Base-by-base conservation (phyloP, 2,113 vertebrate species). In the Callaeas wilsoni region DNA sequence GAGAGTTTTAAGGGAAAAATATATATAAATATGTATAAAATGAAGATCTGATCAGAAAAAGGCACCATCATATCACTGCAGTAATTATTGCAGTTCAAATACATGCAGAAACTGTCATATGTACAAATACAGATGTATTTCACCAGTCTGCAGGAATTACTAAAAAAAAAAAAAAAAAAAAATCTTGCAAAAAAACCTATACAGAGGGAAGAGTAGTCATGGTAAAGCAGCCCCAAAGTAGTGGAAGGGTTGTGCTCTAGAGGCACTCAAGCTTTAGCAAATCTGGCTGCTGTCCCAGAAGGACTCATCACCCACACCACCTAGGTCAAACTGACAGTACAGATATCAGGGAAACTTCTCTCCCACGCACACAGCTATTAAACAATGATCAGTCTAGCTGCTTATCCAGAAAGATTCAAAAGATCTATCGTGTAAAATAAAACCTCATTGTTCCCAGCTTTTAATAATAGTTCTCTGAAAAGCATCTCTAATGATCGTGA, bases 301-400 rank as follows among this genome's bases (percentile, higher is more conserved):
- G 79, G 97, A 98, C 96, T 98, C 98, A 63, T 98, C 98, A 87
- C 98, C 98, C 20, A 93, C 97, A 95, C 96, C 98, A 91, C 98
- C 97, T n/a, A 98, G 95, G 93, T 98, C 98, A 94, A 98, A 98
- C 98, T 97, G 98, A 88, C 97, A 96, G 83, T 95, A 71, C 26
- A 97, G 87, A 86, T 92, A 95, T 4, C 12, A 60, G 60, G 87
- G 80, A 88, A 95, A 84, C 56, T 70, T 53, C 84, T 73, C 76
- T 77, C 94, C 49, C 90, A 93, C 1, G 1, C 64, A 37, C 44
- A 26, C 8, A 50, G 59, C 67, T 77, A 42, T 29, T 74, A 68
- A 89, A 86, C 77, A 95, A 62, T 32, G 59, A 73, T 67, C 81
- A 73, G 41, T 46, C 50, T 71, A 79, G 47, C 46, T 84, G 77